Evolutionary conservation across 2,797 vertebrate genomes (phyloP), one percentile per base, ranked within the genome.

Genomic region (Lepus oiostolus): DNA sequence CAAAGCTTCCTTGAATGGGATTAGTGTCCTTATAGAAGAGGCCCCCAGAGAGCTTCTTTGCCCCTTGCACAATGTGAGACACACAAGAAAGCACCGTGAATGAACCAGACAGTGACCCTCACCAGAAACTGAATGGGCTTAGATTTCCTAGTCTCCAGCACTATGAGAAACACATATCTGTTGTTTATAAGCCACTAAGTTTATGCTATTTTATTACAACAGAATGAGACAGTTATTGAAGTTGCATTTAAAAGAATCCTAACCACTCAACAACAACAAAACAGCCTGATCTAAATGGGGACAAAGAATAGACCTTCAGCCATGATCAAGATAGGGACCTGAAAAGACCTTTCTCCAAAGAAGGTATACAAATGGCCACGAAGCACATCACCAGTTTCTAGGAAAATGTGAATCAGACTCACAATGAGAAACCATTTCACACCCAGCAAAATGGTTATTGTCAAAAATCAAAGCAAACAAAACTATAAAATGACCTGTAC

Each of bases 321-420:
- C 42, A 8, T 47, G 42, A 47, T 47, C 42, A 47, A 47, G 42
- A 47, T 47, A 47, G 54, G 38, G 67, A 30, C 50, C 24, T 38
- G 52, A 77, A 77, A 10, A 62, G 35, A 19, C 35, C 28, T 28
- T 50, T 24, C 54, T 80, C 24, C n/a, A 89, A 85, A 71, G 72
- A 79, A 84, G 65, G 58, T 32, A 58, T 32, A 63, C 12, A 84
- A 84, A 47, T 35, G 52, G 10, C 72, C 72, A 52, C n/a, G 16
- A 52, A 52, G 12, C n/a, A 32, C 68, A 52, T 24, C 79, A 30
- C 47, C 26, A 38, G 35, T 77, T 9, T 35, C 60, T 62, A 67
- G 65, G 65, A 67, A 94, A 86, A 90, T n/a, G n/a, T 24, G 87
- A 68, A 71, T 62, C 74, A 71, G 38, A 74, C 60, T 28, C 52